Base-by-base conservation (phyloP, 2,797 vertebrate species). In the Amblyraja radiata region DNA sequence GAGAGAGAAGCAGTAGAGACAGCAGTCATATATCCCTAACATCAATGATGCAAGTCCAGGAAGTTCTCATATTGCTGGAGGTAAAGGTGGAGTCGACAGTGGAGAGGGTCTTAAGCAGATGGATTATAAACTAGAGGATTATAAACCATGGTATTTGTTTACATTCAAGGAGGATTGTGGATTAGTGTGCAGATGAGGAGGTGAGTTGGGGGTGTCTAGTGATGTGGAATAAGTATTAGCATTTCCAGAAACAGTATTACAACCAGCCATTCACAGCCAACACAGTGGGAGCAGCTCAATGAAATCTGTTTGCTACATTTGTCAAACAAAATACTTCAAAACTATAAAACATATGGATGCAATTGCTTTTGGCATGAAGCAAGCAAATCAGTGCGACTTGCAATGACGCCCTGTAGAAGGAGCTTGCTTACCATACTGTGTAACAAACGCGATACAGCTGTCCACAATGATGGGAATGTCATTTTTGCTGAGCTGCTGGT, bases 401-500 rank as follows among this genome's bases (percentile, higher is more conserved):
- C 71, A 16, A 14, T 92, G 90, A 92, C 90, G 58, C 21, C 14
- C 23, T 92, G 90, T 74, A 76, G 90, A 74, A 76, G 25, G 14
- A 92, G 68, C 32, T 76, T 94, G 96, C 97, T 97, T 96, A 99
- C 99, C 98, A 93, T 99, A 98, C 96, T 99, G 98, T 23, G 98
- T 99, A 96, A 99, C 98, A 95, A 99, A 99, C 81, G 98, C 97
- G 94, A 99, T 97, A 95, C 99, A 99, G 96, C 99, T 99, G 96
- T 98, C 98, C 93, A 99, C 96, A n/a, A 98, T 97, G 95, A 99
- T 99, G 68, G 99, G 99, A 94, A 99, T 96, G 80, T 98, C 97
- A 7, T 98, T 98, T 97, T 97, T 99, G 94, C 97, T 98, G 96
- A 99, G 97, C 97, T 99, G 99, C 94, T 99, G 99, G 96, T 99